Base-by-base conservation (phyloP, 2,113 vertebrate species). In the Corythoichthys haematopterus region DNA sequence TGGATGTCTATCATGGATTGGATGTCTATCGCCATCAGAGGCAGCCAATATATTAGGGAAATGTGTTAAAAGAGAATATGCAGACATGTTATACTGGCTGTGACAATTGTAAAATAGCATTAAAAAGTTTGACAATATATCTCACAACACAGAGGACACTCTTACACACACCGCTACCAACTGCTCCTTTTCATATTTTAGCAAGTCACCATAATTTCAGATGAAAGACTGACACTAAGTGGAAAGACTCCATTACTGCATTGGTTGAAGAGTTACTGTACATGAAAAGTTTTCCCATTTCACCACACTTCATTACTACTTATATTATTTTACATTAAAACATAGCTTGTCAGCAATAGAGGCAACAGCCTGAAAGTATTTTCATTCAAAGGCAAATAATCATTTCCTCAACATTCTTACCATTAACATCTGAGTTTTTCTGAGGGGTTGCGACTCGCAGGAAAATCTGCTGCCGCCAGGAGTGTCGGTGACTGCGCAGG, bases 391-490 rank as follows among this genome's bases (percentile, higher is more conserved):
- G 16, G 2, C 10, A 5, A 45, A 61, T 61, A 4, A 10, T 20
- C 14, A 7, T 2, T 37, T 51, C 35, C 5, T 37, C 16, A 40
- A 36, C 3, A 5, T 58, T 65, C 92, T 0, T 92, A 94, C 92
- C 95, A 55, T 72, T 87, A 61, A 91, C 81, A 9, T 99, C 97
- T 0, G 92, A 88, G 0, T 87, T 89, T 82, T 98, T 99, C 88
- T 98, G 97, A 0, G 97, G 97, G 0, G 97, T 98, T 4, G 97
- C 96, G n/a, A 99, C 97, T 6, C 97, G 90, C 2, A 98, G 90
- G 84, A 99, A 99, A 79, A 99, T 99, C 91, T 98, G 97, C 72
- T 99, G 96, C 78, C 97, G 93, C 97, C 97, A 99, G 0, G 97
- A 99, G 78, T 98, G 95, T 36, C 96, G 90, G 2, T 94, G 94